Evolutionary conservation across 2,113 vertebrate species (phyloP).

Genomic region (Smithornis capensis): DNA sequence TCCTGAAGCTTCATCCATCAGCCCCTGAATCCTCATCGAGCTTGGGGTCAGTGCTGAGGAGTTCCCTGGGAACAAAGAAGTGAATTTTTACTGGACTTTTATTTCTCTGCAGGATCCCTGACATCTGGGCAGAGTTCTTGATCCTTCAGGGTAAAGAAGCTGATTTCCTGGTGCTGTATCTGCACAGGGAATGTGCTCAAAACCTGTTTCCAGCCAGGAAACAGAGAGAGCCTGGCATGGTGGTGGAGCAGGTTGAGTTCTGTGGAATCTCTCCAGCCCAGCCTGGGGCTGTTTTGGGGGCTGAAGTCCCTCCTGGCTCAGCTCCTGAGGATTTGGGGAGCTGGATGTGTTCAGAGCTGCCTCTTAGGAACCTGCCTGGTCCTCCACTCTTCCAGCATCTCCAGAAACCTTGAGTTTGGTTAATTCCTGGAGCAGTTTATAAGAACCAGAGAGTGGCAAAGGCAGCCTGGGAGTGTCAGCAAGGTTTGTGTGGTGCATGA

Average conservation of each 20-base stretch:
- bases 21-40: rapidly evolving
- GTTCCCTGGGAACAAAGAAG: neutral
- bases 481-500: rapidly evolving
- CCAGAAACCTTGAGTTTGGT: neutral
- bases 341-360: neutral
- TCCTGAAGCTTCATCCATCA: neutral
- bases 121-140: neutral
- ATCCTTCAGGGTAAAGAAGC: neutral
- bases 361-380: neutral
- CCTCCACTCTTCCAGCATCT: neutral
- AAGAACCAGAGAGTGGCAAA: neutral
- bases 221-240: neutral
- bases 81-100: neutral
- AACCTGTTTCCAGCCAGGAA: neutral
- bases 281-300: neutral
- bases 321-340: neutral
- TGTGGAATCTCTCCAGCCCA: neutral
- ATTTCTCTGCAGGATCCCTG: neutral
- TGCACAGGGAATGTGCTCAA: neutral
- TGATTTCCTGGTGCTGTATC: neutral
- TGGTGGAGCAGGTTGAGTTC: neutral
- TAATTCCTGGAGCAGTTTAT: neutral
- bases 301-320: neutral
- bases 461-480: neutral
- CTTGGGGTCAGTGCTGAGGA: neutral